Percentiles rank a stretch among this genome's conserved stretches.
phyloP scores from a whole-genome alignment of 2,888 invertebrate genomes.

The Theretra japonica region DNA sequence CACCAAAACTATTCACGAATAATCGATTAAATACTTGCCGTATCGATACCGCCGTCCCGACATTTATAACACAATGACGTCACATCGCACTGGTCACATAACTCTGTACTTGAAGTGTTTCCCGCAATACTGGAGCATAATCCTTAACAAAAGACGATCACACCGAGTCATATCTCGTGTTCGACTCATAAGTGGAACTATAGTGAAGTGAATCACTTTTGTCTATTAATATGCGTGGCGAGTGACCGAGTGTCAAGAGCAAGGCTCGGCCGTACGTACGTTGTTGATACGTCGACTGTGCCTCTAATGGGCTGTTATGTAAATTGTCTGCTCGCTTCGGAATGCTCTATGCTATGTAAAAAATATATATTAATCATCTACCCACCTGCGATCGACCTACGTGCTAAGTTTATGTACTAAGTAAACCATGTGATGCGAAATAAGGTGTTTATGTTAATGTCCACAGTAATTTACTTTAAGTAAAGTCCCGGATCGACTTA shows the following conservation, averaged over 20 bases:
- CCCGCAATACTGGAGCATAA: slow-evolving; percentile 41
- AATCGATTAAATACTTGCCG: slow-evolving; percentile 52
- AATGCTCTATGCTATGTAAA: slow-evolving; percentile 32
- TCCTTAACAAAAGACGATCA: slow-evolving; percentile 57
- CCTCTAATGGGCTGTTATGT: slow-evolving; percentile 61
- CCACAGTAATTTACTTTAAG: no score
- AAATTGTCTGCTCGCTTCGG: slow-evolving; percentile 44
- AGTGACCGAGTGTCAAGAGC: slow-evolving; percentile 82
- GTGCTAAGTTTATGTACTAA: background rate
- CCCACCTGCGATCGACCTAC: slow-evolving; percentile 3
- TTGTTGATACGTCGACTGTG: slow-evolving; percentile 33
- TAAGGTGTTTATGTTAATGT: no score
- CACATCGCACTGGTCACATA: slow-evolving; percentile 46
- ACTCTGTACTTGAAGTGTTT: slow-evolving; percentile 39
- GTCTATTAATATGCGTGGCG: slow-evolving; percentile 82
- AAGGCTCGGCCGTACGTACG: slow-evolving; percentile 67
- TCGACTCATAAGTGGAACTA: slow-evolving; percentile 71
- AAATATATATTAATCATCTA: slow-evolving; percentile 16
- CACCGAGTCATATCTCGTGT: slow-evolving; percentile 68
- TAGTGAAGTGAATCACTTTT: slow-evolving; percentile 77
- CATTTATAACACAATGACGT: slow-evolving; percentile 60
- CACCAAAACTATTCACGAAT: slow-evolving; percentile 12
- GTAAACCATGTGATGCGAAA: background rate
- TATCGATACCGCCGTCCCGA: slow-evolving; percentile 58
- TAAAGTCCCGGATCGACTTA: no score